Evolutionary conservation across 2,888 invertebrate species (phyloP).

Genomic region (Lissonota sp.): DNA sequence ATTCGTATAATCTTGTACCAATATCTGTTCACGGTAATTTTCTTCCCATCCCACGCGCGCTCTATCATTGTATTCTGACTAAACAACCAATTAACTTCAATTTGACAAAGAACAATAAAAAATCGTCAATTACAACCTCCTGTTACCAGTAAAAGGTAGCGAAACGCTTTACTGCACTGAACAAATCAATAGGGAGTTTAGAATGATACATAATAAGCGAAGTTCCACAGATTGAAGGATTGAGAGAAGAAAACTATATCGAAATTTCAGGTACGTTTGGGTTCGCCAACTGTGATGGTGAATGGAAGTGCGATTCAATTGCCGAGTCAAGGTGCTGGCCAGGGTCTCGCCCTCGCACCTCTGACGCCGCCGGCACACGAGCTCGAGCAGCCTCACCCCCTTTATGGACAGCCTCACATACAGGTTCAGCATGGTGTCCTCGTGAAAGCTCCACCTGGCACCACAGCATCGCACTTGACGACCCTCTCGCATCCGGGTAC

Average conservation of each 20-base stretch:
- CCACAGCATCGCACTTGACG: conserved; percentile 76
- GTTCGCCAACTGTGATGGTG: conserved; percentile 78
- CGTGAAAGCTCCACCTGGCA: conserved; percentile 81
- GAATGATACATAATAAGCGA: too few species aligned
- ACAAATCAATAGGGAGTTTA: too few species aligned
- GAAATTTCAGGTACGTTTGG: conserved; percentile 77
- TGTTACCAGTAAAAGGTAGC: too few species aligned
- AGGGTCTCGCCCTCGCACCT: conserved; percentile 80
- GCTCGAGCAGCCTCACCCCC: conserved; percentile 79
- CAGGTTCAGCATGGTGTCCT: conserved; percentile 81
- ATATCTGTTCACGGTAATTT: too few species aligned
- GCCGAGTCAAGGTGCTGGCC: conserved; percentile 73
- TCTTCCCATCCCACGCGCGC: too few species aligned
- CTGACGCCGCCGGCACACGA: conserved; percentile 88
- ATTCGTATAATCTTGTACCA: too few species aligned
- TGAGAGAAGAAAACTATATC: conserved; percentile 66
- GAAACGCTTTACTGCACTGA: too few species aligned
- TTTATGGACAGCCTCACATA: conserved; percentile 81
- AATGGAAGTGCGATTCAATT: conserved; percentile 79
- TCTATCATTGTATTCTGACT: too few species aligned
- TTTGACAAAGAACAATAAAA: too few species aligned
- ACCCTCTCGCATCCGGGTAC: conserved; percentile 88
- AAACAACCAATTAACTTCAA: too few species aligned
- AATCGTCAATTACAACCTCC: too few species aligned
- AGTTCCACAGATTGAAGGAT: conserved; percentile 38